Evolutionary conservation across 2,113 vertebrate genomes (phyloP).

Genomic region (Gadus chalcogrammus): DNA sequence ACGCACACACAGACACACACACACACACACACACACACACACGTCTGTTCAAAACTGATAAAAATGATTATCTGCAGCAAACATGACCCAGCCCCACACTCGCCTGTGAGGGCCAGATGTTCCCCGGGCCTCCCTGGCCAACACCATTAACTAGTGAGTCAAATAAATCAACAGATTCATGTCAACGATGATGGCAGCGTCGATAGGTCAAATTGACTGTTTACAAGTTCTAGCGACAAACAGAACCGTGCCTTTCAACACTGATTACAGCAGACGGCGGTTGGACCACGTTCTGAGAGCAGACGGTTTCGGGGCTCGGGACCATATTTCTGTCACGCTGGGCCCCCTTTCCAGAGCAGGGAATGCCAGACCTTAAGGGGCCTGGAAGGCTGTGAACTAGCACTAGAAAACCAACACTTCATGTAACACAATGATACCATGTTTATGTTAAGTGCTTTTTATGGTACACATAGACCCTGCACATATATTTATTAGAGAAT

Average conservation of each 20-base stretch:
- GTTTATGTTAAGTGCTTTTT: no score
- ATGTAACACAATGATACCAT: no score
- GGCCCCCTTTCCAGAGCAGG: slow-evolving; percentile 37
- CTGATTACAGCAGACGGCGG: slow-evolving; percentile 49
- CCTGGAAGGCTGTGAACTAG: no score
- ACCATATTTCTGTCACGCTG: slow-evolving; percentile 30
- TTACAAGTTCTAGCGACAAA: slow-evolving; percentile 60
- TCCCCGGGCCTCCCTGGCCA: slow-evolving; percentile 56
- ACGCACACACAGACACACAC: no score
- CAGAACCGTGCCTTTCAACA: slow-evolving; percentile 37
- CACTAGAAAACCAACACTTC: no score
- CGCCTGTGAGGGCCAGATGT: slow-evolving; percentile 64
- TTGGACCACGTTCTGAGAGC: slow-evolving; percentile 41
- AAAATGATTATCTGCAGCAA: slow-evolving; percentile 48
- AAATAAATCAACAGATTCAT: slow-evolving; percentile 61
- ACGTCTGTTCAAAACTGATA: slow-evolving; percentile 32
- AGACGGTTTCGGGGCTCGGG: slow-evolving; percentile 29
- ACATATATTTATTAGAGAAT: no score
- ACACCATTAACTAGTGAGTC: slow-evolving; percentile 54
- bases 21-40: no score
- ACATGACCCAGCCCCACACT: slow-evolving; percentile 45
- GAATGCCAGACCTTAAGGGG: no score
- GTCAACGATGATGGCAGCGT: slow-evolving; percentile 54
- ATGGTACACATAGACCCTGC: no score
- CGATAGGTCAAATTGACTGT: slow-evolving; percentile 65